Evolutionary conservation across 2,113 vertebrate species (phyloP).

Genomic region (Naja naja): DNA sequence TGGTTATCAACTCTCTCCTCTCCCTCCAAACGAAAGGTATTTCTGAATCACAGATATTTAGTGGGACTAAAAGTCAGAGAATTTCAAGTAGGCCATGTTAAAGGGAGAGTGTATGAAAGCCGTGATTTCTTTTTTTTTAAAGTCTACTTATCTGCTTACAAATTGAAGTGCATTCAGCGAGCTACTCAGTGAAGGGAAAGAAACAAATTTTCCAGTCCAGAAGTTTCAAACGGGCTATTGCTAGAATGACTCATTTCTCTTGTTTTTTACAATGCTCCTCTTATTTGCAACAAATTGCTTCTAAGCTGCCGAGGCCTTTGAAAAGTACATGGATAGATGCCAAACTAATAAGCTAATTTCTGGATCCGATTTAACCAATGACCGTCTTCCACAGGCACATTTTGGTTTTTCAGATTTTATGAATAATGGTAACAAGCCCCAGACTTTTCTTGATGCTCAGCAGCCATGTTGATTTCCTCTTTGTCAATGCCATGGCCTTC

Average conservation of each 20-base stretch:
- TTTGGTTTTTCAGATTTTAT: neutral
- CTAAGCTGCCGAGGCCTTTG: neutral
- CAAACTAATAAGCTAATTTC: neutral
- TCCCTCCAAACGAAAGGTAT: neutral
- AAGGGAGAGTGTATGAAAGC: constrained; percentile 26
- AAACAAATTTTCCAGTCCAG: neutral
- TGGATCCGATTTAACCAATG: neutral
- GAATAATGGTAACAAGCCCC: neutral
- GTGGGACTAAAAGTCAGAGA: constrained; percentile 8
- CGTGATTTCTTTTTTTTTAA: neutral
- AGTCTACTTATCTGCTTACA: constrained; percentile 32
- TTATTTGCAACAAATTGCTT: neutral
- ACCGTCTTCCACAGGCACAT: rapidly evolving
- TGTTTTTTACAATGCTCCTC: neutral
- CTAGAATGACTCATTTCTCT: constrained; percentile 9
- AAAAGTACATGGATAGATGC: neutral
- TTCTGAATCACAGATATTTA: neutral
- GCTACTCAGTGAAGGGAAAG: neutral
- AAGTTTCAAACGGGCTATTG: neutral
- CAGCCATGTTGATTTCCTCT: neutral
- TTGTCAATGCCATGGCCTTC: neutral
- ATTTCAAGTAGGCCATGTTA: constrained; percentile 29
- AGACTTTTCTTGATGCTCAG: neutral
- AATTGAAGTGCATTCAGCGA: neutral
- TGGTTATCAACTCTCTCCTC: neutral